Base-by-base conservation (phyloP, 2,113 vertebrate genomes). In the Talpa occidentalis region DNA sequence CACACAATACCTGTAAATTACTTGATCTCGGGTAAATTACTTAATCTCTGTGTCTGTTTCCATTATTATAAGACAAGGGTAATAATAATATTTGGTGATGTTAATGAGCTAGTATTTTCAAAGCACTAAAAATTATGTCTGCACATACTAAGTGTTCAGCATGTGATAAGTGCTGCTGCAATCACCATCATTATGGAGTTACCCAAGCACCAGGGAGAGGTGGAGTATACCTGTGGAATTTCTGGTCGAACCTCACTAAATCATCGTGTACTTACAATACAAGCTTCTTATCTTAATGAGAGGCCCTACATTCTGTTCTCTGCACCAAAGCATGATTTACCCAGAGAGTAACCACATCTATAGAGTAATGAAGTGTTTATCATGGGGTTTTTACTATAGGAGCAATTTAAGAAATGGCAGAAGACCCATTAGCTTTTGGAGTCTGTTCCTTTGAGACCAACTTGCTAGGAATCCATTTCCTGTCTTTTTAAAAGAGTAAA, bases 381-480 rank as follows among this genome's bases (percentile, higher is more conserved):
- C 40, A 22, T 49, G 42, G 30, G 26, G n/a, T 83, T 93, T n/a
- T 94, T 91, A 67, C 70, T 86, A 3, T 37, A 44, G 67, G 54
- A 67, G 28, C 64, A 21, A 21, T 82, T 86, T 81, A 89, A 87
- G 81, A 77, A 83, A 78, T 70, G 64, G 16, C 35, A 70, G 56
- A 87, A 88, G 49, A 94, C 47, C 37, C 15, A 66, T 56, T 87
- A 59, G 77, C 84, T 94, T 83, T 67, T 60, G 73, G 81, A 93
- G 49, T 88, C 69, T 89, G 11, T 73, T 88, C 54, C 52, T 94
- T 59, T 94, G 90, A 78, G 54, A 95, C 62, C 16, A 47, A 73
- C 59, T 90, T 91, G 44, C 30, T 67, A 60, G 66, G 62, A 94
- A 81, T 92, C 54, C 56, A 91, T 88, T 95, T 90, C 21, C 72